These are phyloP conservation scores for Diuraphis noxia DNA, from an alignment of 1,140 invertebrate species.

Conservation along the genomic window DNA sequence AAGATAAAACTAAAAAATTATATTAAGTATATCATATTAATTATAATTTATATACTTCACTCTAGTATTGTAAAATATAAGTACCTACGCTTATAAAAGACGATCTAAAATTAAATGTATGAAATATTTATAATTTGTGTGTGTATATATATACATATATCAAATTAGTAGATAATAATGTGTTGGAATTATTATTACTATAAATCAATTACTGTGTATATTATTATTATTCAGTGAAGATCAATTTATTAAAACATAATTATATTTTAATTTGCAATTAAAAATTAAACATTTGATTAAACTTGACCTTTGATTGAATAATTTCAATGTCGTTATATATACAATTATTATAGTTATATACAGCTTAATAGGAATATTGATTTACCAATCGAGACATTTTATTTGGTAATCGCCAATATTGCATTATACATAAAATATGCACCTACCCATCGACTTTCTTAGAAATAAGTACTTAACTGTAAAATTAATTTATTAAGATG, in stretches of 20 bases:
- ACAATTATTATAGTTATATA: background rate
- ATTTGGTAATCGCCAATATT: background rate
- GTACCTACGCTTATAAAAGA: background rate
- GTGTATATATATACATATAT: background rate
- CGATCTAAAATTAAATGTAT: background rate
- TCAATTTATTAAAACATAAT: background rate
- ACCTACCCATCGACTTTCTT: background rate
- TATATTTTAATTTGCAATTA: background rate
- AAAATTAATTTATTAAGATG: background rate
- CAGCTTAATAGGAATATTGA: background rate
- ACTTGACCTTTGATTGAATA: background rate
- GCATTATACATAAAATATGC: background rate
- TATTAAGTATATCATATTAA: no score
- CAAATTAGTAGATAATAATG: background rate
- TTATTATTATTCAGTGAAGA: background rate
- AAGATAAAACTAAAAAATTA: no score
- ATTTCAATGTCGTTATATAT: background rate
- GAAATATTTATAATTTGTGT: background rate
- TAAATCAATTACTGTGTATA: background rate
- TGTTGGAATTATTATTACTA: background rate
- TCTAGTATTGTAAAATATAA: background rate
- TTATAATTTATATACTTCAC: no score
- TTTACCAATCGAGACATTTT: background rate
- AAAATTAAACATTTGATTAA: slow-evolving; percentile 6
- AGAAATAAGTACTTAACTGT: background rate